These are phyloP conservation scores for Stigmatopora nigra DNA, from an alignment of 2,113 vertebrate genomes.

Conservation along the genomic window DNA sequence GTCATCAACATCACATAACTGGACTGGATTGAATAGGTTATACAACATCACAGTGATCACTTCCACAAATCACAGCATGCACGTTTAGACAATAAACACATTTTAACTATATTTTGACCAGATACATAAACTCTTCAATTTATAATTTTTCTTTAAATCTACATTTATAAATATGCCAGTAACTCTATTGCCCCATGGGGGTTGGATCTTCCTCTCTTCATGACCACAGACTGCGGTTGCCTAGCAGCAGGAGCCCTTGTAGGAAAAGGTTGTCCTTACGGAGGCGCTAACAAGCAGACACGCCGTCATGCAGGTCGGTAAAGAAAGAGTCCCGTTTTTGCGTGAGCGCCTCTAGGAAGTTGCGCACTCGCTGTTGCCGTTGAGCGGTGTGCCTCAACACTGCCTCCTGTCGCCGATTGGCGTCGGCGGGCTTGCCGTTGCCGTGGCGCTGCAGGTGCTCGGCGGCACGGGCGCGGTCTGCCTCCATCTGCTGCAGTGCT, in stretches of 20 bases:
- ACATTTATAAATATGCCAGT: conserved; percentile 60
- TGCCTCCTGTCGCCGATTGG: conserved; percentile 66
- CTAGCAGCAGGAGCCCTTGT: conserved; percentile 33
- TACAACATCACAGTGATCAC: not conserved
- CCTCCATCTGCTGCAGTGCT: conserved; percentile 79
- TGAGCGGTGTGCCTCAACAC: conserved; percentile 72
- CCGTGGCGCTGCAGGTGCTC: conserved; percentile 72
- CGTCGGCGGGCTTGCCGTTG: conserved; percentile 70
- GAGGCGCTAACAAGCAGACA: not conserved
- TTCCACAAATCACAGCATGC: not conserved
- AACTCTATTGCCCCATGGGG: conserved; percentile 67
- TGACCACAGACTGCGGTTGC: conserved; percentile 7
- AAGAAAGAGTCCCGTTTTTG: conserved; percentile 81
- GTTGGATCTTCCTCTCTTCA: conserved; percentile 49
- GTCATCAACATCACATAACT: conserved; percentile 29
- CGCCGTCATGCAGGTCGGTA: conserved; percentile 41
- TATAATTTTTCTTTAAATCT: conserved; percentile 34
- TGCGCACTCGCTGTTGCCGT: conserved; percentile 80
- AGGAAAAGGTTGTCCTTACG: conserved; percentile 16
- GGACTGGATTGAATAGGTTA: not conserved
- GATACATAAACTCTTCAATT: not conserved
- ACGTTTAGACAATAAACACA: not conserved
- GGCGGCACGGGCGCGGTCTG: conserved; percentile 75
- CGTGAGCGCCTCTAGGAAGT: conserved; percentile 81
- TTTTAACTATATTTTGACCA: conserved; percentile 10